phyloP scores from a whole-genome alignment of 1,140 invertebrate species.

The Pogonognathellus flavescens region DNA sequence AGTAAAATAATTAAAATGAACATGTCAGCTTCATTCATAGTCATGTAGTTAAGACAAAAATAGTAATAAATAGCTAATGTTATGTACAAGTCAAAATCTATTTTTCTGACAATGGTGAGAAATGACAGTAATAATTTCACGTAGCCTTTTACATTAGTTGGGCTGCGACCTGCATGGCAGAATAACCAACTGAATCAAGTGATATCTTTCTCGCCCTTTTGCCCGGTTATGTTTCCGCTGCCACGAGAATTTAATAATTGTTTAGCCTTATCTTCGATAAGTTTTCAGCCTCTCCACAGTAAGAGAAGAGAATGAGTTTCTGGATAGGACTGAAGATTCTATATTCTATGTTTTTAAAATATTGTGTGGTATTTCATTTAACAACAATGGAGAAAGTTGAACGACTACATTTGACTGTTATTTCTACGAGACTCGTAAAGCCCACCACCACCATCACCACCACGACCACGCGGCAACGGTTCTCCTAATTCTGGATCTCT shows the following conservation, averaged over 20 bases:
- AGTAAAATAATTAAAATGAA: slow-evolving; percentile 39
- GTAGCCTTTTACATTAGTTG: no score
- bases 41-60: slow-evolving; percentile 34
- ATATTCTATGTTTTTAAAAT: slow-evolving; percentile 2
- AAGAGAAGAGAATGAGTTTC: not conserved
- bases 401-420: slow-evolving; percentile 53
- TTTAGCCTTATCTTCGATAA: no score
- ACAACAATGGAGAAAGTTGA: not conserved
- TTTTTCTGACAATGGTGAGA: no score
- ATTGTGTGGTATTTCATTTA: not conserved
- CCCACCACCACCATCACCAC: not conserved
- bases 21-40: slow-evolving; percentile 43
- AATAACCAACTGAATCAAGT: no score
- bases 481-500: slow-evolving; percentile 61
- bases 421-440: slow-evolving; percentile 33
- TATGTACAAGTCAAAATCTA: no score
- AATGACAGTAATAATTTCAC: no score
- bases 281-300: no score
- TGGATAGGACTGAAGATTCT: not conserved
- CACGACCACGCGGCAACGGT: not conserved
- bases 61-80: slow-evolving; percentile 15
- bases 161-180: no score
- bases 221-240: no score
- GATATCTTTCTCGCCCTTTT: no score
- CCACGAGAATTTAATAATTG: no score